Conservation (phyloP, 2,113 vertebrate genomes). For the Erythrolamprus reginae region DNA sequence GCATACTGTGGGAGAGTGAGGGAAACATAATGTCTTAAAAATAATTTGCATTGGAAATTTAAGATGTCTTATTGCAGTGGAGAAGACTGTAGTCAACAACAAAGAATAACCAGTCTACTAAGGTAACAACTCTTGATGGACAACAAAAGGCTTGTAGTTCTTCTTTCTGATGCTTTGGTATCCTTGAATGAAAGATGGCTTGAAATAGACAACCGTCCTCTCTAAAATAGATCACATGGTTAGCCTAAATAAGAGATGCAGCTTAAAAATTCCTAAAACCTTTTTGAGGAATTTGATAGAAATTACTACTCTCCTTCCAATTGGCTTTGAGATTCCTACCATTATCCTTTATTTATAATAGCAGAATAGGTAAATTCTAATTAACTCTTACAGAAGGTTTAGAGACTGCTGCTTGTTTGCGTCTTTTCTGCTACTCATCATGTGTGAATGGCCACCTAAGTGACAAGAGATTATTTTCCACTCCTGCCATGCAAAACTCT, state of each 20-base stretch:
- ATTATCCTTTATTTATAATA: neutral
- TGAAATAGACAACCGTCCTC: neutral
- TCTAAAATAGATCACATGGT: neutral
- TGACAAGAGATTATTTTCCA: constrained; percentile 10
- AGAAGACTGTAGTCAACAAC: neutral
- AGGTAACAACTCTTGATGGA: neutral
- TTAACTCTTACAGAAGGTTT: neutral
- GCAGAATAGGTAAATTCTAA: neutral
- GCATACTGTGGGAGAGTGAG: neutral
- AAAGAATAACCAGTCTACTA: neutral
- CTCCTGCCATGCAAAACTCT: neutral
- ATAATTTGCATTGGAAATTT: neutral
- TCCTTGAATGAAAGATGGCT: neutral
- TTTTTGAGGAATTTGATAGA: neutral
- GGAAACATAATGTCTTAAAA: neutral
- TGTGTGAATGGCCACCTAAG: neutral
- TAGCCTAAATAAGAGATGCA: neutral
- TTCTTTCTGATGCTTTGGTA: neutral
- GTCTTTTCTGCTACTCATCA: neutral
- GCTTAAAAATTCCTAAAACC: neutral
- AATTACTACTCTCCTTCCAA: neutral
- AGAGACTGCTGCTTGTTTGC: neutral
- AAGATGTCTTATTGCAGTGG: neutral
- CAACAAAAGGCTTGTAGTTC: neutral
- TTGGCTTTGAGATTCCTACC: neutral